Percentiles rank a stretch among this genome's conserved stretches.
phyloP scores from a whole-genome alignment of 2,113 vertebrate genomes.

The Oncorhynchus masou region DNA sequence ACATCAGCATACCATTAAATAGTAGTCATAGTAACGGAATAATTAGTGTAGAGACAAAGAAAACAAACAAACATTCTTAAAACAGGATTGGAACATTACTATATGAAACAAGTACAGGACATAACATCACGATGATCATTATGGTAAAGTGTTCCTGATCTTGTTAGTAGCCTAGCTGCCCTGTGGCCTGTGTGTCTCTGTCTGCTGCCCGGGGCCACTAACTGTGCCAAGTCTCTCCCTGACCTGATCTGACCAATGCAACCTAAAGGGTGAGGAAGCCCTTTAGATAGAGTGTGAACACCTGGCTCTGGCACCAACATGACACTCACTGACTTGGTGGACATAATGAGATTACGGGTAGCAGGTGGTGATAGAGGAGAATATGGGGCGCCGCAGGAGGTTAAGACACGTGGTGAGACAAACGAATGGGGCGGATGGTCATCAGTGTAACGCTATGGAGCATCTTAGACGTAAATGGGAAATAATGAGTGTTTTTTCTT shows the following conservation, averaged over 20 bases:
- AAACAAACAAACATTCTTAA: slow-evolving; percentile 10
- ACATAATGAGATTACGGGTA: neutral
- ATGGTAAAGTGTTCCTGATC: slow-evolving; percentile 41
- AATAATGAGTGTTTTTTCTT: too few species aligned
- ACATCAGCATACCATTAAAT: neutral
- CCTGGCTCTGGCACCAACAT: slow-evolving; percentile 1
- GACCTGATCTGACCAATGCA: neutral
- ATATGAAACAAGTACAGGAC: slow-evolving; percentile 53
- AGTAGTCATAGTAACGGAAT: neutral
- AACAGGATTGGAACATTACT: slow-evolving; percentile 35
- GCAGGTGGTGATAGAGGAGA: neutral
- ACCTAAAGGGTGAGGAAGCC: neutral
- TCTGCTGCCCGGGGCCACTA: neutral
- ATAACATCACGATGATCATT: slow-evolving; percentile 50
- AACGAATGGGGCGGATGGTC: neutral
- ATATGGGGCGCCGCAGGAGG: neutral
- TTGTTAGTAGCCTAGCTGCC: slow-evolving; percentile 31
- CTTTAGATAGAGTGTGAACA: neutral
- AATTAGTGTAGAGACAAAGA: neutral
- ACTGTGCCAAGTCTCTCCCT: neutral
- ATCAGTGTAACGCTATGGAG: neutral
- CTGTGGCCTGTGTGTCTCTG: slow-evolving; percentile 20
- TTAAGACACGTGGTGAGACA: neutral
- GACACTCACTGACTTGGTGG: neutral
- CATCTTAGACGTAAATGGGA: neutral